phyloP scores from a whole-genome alignment of 2,797 vertebrate genomes.

The Staurois parvus region DNA sequence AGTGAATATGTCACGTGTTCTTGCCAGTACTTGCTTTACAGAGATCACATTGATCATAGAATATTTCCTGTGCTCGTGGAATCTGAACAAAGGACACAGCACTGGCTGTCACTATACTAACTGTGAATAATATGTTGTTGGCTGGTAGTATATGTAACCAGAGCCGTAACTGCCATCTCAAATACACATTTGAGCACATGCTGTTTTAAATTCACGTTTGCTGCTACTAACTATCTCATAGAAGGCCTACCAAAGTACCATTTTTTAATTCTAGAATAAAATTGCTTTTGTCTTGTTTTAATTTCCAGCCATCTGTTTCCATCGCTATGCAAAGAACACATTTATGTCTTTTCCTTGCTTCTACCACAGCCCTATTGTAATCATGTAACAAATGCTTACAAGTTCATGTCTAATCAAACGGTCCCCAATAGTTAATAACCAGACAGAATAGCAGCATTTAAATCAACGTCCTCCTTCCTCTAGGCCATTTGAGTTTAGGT shows the following conservation, averaged over 20 bases:
- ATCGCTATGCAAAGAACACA: neutral
- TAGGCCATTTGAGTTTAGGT: constrained; percentile 71
- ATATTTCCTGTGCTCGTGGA: neutral
- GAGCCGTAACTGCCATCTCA: neutral
- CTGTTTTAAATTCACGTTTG: neutral
- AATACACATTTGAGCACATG: neutral
- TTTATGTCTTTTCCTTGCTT: constrained; percentile 15
- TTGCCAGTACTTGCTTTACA: neutral
- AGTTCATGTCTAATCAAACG: constrained; percentile 53
- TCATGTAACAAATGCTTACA: constrained; percentile 52
- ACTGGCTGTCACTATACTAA: neutral
- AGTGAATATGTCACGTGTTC: too few species aligned
- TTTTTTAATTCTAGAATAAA: neutral
- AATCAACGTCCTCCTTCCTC: constrained; percentile 69
- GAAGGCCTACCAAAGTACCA: neutral
- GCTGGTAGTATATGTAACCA: neutral
- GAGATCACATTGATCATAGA: neutral
- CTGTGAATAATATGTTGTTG: neutral
- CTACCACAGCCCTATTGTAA: constrained; percentile 7
- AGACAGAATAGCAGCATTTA: constrained; percentile 71
- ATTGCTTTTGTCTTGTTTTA: neutral
- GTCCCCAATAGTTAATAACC: constrained; percentile 72
- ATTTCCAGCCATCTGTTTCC: neutral
- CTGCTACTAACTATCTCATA: neutral
- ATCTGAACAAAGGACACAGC: neutral